Percentiles rank a stretch among this genome's conserved stretches.
Conservation (phyloP, 2,888 invertebrate genomes). For the Lithodes maja region DNA sequence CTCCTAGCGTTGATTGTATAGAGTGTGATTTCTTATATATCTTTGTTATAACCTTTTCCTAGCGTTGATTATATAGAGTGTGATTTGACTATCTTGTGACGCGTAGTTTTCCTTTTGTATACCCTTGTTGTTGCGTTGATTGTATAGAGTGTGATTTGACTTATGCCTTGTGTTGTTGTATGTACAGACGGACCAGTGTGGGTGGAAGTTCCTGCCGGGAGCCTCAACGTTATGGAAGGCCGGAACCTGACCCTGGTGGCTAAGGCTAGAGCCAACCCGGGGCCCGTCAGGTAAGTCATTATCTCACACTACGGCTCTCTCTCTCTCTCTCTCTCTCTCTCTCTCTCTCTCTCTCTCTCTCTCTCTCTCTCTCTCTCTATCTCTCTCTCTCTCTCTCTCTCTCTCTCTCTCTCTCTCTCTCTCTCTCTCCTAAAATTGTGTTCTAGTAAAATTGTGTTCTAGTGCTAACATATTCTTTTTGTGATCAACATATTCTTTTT, state of each 20-base stretch:
- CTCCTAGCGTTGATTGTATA: too few relatives aligned
- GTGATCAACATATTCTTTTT: too few relatives aligned
- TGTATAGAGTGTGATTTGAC: neutral
- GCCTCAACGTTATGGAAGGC: slow-evolving; percentile 55
- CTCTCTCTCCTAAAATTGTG: too few relatives aligned
- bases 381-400: neutral
- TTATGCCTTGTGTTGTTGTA: neutral
- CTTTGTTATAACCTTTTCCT: neutral
- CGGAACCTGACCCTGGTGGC: slow-evolving; percentile 57
- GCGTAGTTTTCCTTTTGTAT: neutral
- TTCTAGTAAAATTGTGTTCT: too few relatives aligned
- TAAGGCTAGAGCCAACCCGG: slow-evolving; percentile 64
- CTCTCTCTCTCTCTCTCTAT: neutral
- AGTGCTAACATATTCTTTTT: too few relatives aligned
- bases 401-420: neutral
- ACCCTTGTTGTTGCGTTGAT: neutral
- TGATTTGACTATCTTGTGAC: neutral
- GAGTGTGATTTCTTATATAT: too few relatives aligned
- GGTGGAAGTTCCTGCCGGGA: slow-evolving; percentile 49
- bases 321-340: neutral
- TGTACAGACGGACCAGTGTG: slow-evolving; percentile 64
- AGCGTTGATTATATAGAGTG: neutral
- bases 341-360: neutral
- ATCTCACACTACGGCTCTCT: neutral
- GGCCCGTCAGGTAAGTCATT: slow-evolving; percentile 59